These are phyloP conservation scores for Psophia crepitans DNA, from an alignment of 2,113 vertebrate species.

Conservation along the genomic window DNA sequence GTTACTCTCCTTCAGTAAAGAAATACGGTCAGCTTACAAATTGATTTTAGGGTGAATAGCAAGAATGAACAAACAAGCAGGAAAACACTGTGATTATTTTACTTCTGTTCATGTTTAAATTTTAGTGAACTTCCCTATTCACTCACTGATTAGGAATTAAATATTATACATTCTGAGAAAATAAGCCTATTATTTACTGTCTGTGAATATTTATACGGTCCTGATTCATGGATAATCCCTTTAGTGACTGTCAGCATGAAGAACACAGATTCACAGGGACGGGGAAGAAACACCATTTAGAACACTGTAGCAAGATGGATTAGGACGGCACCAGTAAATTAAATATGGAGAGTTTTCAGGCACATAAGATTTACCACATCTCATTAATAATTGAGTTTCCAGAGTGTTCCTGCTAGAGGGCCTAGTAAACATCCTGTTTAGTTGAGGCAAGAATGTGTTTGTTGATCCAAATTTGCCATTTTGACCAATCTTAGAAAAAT, in stretches of 20 bases:
- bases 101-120: not conserved
- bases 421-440: not conserved
- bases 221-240: not conserved
- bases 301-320: not conserved
- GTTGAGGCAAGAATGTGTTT: not conserved
- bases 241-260: not conserved
- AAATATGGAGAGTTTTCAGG: conserved; percentile 1
- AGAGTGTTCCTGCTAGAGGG: not conserved
- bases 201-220: not conserved
- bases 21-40: not conserved
- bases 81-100: not conserved
- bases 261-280: not conserved
- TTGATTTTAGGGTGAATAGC: not conserved
- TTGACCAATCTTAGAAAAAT: not conserved
- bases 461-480: not conserved
- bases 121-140: not conserved
- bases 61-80: not conserved
- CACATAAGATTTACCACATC: not conserved
- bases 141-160: not conserved
- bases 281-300: not conserved
- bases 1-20: not conserved
- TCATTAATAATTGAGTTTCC: conserved; percentile 25
- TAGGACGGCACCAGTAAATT: not conserved
- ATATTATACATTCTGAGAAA: not conserved
- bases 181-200: not conserved